These are phyloP conservation scores for Caenorhabditis sinica DNA, from an alignment of 2,888 invertebrate genomes.

Conservation along the genomic window DNA sequence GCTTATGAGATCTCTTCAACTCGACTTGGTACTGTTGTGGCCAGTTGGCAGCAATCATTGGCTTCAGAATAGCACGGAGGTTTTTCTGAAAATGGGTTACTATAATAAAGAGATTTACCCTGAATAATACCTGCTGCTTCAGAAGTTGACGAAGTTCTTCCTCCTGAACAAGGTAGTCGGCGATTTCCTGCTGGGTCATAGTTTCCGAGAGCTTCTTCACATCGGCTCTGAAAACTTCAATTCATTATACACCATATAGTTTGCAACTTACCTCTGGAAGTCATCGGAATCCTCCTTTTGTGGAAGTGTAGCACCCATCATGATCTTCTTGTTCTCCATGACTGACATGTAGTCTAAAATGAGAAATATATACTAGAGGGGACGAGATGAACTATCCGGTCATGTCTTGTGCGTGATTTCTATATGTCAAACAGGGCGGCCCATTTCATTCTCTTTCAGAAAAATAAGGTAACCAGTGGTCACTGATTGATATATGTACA, in stretches of 20 bases:
- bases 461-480: constrained; percentile 12
- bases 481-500: constrained; percentile 4
- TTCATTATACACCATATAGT: neutral
- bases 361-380: constrained; percentile 23
- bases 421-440: constrained; percentile 42
- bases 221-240: constrained; percentile 57
- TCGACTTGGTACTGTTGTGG: constrained; percentile 72
- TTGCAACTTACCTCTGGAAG: constrained; percentile 44
- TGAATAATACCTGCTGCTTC: constrained; percentile 62
- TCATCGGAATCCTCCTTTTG: constrained; percentile 32
- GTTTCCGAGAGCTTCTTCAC: constrained; percentile 61
- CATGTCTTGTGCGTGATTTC: constrained; percentile 45
- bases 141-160: constrained; percentile 72
- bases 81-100: constrained; percentile 38
- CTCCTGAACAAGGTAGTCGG: constrained; percentile 62
- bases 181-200: constrained; percentile 60
- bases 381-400: constrained; percentile 55
- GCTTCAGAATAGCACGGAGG: constrained; percentile 69
- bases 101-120: neutral
- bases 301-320: constrained; percentile 39
- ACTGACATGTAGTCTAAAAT: constrained; percentile 71
- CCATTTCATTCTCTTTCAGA: constrained; percentile 27
- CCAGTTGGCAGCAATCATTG: constrained; percentile 69
- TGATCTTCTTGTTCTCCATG: constrained; percentile 69
- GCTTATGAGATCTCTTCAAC: constrained; percentile 69